A percentile compares a stretch with the other conserved stretches of the same genome.
phyloP scores from a whole-genome alignment of 2,113 vertebrate species.

The Amphiprion percula region DNA sequence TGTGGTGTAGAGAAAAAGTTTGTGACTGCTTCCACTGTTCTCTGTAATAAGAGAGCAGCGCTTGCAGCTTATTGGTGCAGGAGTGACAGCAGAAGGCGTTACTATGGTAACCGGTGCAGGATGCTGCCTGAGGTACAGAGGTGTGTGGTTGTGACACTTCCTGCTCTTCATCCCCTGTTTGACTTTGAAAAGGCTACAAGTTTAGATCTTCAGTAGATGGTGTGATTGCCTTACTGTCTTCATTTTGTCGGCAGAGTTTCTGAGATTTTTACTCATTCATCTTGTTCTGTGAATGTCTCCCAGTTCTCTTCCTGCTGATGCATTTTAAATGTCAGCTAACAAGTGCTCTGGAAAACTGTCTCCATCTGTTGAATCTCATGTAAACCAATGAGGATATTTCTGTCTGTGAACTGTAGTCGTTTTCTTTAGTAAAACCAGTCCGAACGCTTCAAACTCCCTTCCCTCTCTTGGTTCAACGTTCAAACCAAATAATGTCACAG shows the following conservation, averaged over 20 bases:
- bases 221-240: not conserved
- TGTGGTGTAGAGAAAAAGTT: constrained; percentile 49
- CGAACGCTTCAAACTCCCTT: too few relatives aligned
- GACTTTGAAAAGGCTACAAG: constrained; percentile 2
- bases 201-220: not conserved
- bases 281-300: not conserved
- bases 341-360: not conserved
- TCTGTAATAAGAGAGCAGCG: constrained; percentile 18
- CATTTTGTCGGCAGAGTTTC: not conserved
- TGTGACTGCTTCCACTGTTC: constrained; percentile 67
- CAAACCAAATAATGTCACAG: too few relatives aligned
- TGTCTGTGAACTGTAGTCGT: too few relatives aligned
- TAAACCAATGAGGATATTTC: too few relatives aligned
- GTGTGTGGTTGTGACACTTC: constrained; percentile 82
- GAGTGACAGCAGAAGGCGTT: constrained; percentile 25
- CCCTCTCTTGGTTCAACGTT: too few relatives aligned
- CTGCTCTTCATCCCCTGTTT: constrained; percentile 62
- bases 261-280: not conserved
- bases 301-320: too few relatives aligned
- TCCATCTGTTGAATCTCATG: too few relatives aligned
- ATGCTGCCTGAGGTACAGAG: constrained; percentile 57
- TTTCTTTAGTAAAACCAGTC: too few relatives aligned
- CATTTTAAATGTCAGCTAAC: too few relatives aligned
- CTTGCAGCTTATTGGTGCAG: constrained; percentile 71
- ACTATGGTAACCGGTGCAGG: constrained; percentile 71